Conservation (phyloP, 1,140 invertebrate species). For the Cataglyphis hispanica region DNA sequence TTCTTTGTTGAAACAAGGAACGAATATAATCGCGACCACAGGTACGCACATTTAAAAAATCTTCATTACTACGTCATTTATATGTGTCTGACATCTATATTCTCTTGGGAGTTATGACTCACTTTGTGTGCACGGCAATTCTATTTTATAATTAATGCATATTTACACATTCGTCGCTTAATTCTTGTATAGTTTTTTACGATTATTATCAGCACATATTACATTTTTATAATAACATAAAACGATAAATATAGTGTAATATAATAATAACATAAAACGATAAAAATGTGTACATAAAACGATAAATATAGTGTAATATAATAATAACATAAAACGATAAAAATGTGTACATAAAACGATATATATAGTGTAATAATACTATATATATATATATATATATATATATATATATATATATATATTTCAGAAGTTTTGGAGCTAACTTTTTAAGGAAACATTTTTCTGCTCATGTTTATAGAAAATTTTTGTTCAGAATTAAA, state of each 20-base stretch:
- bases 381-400: too few species aligned
- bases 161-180: neutral
- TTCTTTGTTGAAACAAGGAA: conserved; percentile 95
- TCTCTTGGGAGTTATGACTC: neutral
- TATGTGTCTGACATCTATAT: neutral
- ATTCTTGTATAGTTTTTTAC: neutral
- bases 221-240: neutral
- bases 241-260: neutral
- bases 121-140: neutral
- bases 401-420: too few species aligned
- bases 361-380: too few species aligned
- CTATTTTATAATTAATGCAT: neutral
- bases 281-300: too few species aligned
- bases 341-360: too few species aligned
- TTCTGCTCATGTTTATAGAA: too few species aligned
- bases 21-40: conserved; percentile 91
- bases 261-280: too few species aligned
- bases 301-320: too few species aligned
- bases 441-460: too few species aligned
- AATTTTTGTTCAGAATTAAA: too few species aligned
- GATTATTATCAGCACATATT: neutral
- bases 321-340: too few species aligned
- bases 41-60: conserved; percentile 86
- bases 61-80: neutral
- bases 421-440: too few species aligned